phyloP scores from a whole-genome alignment of 2,113 vertebrate genomes.

The Tragulus kanchil region DNA sequence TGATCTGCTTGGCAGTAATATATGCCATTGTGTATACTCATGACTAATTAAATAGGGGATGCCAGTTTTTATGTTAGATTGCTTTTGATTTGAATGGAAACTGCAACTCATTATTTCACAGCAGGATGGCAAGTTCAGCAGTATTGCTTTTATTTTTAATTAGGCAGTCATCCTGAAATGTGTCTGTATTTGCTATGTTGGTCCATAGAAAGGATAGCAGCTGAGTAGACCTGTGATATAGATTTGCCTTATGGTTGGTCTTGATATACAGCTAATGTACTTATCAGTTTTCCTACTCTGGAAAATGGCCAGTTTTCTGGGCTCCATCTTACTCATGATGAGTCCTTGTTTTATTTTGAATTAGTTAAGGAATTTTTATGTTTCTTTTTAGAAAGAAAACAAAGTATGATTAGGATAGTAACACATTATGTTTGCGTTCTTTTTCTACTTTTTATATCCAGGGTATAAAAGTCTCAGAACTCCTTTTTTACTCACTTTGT shows the following conservation, averaged over 20 bases:
- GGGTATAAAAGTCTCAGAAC: constrained; percentile 33
- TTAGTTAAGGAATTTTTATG: constrained; percentile 46
- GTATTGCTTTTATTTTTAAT: constrained; percentile 77
- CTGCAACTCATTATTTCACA: constrained; percentile 67
- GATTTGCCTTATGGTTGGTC: constrained; percentile 63
- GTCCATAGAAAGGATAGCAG: constrained; percentile 38
- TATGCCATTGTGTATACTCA: constrained; percentile 57
- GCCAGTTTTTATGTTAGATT: constrained; percentile 68
- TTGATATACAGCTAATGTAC: constrained; percentile 32
- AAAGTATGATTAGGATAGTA: not conserved
- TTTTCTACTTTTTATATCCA: constrained; percentile 42
- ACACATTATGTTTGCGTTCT: not conserved
- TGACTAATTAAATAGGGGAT: constrained; percentile 64
- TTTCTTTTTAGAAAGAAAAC: constrained; percentile 15
- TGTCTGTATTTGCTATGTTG: constrained; percentile 64
- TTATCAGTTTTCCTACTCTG: constrained; percentile 43
- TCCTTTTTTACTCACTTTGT: constrained; percentile 21
- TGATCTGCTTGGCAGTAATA: constrained; percentile 59
- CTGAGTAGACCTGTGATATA: constrained; percentile 55
- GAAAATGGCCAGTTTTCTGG: constrained; percentile 45
- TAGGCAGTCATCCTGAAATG: constrained; percentile 75
- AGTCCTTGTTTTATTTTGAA: constrained; percentile 58
- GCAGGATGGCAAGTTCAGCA: constrained; percentile 65
- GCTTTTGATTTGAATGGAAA: constrained; percentile 76
- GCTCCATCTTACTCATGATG: not conserved